These are phyloP conservation scores for Callionymus lyra DNA, from an alignment of 2,113 vertebrate genomes.

Conservation along the genomic window DNA sequence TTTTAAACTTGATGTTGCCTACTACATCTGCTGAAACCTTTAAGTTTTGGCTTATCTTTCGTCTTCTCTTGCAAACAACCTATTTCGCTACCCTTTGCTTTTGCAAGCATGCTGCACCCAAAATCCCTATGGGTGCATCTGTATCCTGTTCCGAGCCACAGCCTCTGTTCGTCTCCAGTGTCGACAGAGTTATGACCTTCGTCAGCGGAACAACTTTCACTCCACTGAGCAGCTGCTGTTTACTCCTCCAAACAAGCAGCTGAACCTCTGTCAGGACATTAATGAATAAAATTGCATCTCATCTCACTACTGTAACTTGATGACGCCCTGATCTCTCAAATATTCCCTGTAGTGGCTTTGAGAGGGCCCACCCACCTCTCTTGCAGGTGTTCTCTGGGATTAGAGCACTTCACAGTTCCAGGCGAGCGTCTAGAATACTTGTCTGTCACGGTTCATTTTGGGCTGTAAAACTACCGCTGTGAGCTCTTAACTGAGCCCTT, in stretches of 20 bases:
- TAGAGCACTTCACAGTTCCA: neutral
- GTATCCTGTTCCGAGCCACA: constrained; percentile 15
- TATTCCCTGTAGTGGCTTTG: constrained; percentile 7
- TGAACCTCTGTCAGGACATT: constrained; percentile 28
- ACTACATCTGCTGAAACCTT: no score
- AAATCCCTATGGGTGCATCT: constrained; percentile 8
- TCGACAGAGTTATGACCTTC: constrained; percentile 43
- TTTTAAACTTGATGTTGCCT: no score
- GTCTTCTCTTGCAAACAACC: constrained; percentile 6
- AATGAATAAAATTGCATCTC: constrained; percentile 43
- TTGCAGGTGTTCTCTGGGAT: constrained; percentile 19
- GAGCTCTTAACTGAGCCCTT: constrained; percentile 28
- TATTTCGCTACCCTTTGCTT: neutral
- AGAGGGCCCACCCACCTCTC: constrained; percentile 31
- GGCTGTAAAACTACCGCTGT: constrained; percentile 26
- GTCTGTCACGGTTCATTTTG: constrained; percentile 13
- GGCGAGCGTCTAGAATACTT: constrained; percentile 20
- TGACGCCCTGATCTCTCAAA: constrained; percentile 14
- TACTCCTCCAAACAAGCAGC: constrained; percentile 29
- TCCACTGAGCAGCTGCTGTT: constrained; percentile 48
- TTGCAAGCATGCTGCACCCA: no score
- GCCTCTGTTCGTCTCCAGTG: constrained; percentile 17
- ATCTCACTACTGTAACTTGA: constrained; percentile 26
- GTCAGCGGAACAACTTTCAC: constrained; percentile 36
- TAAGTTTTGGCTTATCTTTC: constrained; percentile 10